Base-by-base conservation (phyloP, 2,797 vertebrate genomes). In the Kryptolebias ocellatus region DNA sequence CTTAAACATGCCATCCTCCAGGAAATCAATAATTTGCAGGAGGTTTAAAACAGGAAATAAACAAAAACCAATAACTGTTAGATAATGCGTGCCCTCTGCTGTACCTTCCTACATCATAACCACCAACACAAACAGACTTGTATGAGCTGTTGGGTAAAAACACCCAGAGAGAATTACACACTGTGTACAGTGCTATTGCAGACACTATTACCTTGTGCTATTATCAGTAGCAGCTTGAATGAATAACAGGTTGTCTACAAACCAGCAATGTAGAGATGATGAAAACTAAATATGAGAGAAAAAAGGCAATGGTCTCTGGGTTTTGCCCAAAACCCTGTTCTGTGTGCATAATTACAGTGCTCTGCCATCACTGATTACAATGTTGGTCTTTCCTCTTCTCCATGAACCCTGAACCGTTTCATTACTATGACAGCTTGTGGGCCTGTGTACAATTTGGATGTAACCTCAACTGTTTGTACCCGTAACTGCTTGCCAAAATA, bases 21-120 rank as follows among this genome's bases (percentile, higher is more conserved):
- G 81, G 72, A 92, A 90, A 92, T 92, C 90, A 69, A 92, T 92
- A 90, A 84, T 78, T 84, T 85, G 85, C 86, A 74, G 86, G 84
- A 87, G 83, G 86, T 77, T 88, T 83, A 88, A 81, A 77, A 85
- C 82, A 80, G 74, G 80, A 90, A 90, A 84, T 87, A 88, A 90
- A 88, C 71, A 89, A 84, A 89, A 87, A 86, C 44, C 80, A 79
- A 83, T 81, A 85, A 49, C 51, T 58, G 87, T 90, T 91, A 88
- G 85, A 86, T 89, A 92, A 91, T 64, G 49, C 64, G 61, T 64
- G 81, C 60, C 85, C 77, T 88, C 54, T 78, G 53, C 78, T 70
- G 84, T 57, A 67, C 67, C 80, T 79, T 83, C 80, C 87, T 82
- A 74, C 84, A 74, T 67, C 68, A 24, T 67, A 70, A 81, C 82